Base-by-base conservation (phyloP, 2,113 vertebrate genomes). In the Corythornis madagascariensis region DNA sequence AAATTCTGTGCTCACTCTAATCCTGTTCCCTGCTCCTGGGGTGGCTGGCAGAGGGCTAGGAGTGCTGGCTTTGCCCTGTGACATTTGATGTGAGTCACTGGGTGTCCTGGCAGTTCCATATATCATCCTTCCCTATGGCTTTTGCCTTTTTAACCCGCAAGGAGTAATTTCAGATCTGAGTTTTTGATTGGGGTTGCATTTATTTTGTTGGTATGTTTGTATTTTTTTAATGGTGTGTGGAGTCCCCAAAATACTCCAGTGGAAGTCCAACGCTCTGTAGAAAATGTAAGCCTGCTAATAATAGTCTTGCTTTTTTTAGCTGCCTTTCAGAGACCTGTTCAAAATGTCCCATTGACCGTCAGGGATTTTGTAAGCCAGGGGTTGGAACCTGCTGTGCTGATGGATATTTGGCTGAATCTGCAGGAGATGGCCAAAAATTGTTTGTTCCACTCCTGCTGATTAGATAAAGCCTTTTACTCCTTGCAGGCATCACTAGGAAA, bases 251-350 rank as follows among this genome's bases (percentile, higher is more conserved):
- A n/a, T 42, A 52, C 14, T 91, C 31, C 16, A 31, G 0, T 83
- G 71, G 59, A 76, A 73, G 17, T 63, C 8, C 20, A 61, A 20
- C 35, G 43, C 33, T 63, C 40, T 61, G 1, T 69, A 63, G 50
- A 50, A 78, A 87, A 89, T 91, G 65, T 72, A 80, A 91, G 50
- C 31, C 47, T 88, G 79, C 93, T 95, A 92, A 92, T 91, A 92
- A 89, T 95, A 93, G 91, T 33, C 20, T 73, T 72, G 40, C 89
- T 94, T 91, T 92, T 96, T 92, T 92, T 83, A 94, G 88, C 56
- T 73, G 59, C 42, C 33, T 80, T 83, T 91, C 56, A 21, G 18
- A 63, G 79, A 83, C 79, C 67, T 83, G 84, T 89, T 87, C 45
- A 31, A 65, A 76, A 65, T 59, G 75, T 88, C 75, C 89, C 24